These are phyloP conservation scores for Holothuria scabra DNA, from an alignment of 53 echinoderm and acorn worm species.

Conservation along the genomic window DNA sequence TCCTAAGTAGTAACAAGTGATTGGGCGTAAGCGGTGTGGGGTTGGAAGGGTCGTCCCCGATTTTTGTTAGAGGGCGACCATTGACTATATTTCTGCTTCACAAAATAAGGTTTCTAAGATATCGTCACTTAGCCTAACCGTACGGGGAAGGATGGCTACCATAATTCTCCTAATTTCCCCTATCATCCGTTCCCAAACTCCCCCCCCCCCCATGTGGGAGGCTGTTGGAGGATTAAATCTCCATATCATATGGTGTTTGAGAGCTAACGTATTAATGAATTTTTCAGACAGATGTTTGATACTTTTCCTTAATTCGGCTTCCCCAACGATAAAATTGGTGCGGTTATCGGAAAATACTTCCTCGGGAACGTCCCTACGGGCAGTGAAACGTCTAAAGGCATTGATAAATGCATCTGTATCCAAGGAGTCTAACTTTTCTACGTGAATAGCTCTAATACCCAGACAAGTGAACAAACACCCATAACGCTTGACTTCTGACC, in stretches of 20 bases:
- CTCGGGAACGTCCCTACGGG: constrained; percentile 38
- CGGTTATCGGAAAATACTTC: constrained; percentile 53
- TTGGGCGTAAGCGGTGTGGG: no score
- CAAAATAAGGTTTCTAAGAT: constrained; percentile 56
- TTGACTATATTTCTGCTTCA: no score
- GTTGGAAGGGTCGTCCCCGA: no score
- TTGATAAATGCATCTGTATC: constrained; percentile 47
- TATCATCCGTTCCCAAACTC: no score
- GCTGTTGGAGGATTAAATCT: no score
- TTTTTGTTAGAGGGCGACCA: constrained; percentile 51
- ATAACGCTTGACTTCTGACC: constrained; percentile 49
- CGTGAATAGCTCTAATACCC: constrained; percentile 47
- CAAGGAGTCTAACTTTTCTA: constrained; percentile 53
- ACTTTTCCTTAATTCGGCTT: no score
- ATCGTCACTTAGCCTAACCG: constrained; percentile 50
- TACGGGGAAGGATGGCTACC: constrained; percentile 49
- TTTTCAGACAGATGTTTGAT: neutral
- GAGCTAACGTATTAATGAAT: neutral
- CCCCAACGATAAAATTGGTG: constrained; percentile 42
- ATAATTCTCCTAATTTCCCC: constrained; percentile 51
- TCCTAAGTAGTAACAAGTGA: no score
- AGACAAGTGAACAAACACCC: constrained; percentile 56
- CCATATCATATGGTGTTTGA: no score
- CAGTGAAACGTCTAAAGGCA: constrained; percentile 50
- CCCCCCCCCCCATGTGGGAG: no score